A percentile compares a stretch with the other conserved stretches of the same genome.
These are phyloP conservation scores for Chelonus formosanus DNA, from an alignment of 2,888 invertebrate species.

Conservation along the genomic window DNA sequence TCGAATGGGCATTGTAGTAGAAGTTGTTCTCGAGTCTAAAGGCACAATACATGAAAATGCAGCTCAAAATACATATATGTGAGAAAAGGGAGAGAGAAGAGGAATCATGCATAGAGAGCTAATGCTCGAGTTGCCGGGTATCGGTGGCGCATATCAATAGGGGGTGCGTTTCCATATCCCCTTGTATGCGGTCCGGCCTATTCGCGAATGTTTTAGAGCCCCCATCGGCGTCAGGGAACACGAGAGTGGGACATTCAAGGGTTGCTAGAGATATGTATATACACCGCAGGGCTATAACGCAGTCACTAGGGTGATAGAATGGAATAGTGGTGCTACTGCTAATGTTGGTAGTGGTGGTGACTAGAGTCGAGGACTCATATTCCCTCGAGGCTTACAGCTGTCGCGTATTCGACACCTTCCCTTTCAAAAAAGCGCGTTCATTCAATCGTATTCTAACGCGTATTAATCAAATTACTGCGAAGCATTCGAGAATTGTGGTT, in stretches of 20 bases:
- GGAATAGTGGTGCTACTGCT: slow-evolving; percentile 2
- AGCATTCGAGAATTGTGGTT: slow-evolving; percentile 1
- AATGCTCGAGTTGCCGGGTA: slow-evolving; percentile 39
- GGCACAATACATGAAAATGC: slow-evolving; percentile 14
- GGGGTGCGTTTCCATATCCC: slow-evolving; percentile 22
- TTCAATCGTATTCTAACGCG: slow-evolving; percentile 40
- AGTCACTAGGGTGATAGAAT: slow-evolving; percentile 4
- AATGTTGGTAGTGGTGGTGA: slow-evolving; percentile 43
- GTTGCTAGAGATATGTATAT: slow-evolving; percentile 22
- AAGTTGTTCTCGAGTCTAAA: slow-evolving; percentile 13
- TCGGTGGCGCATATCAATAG: slow-evolving; percentile 48
- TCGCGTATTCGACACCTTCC: slow-evolving; percentile 62
- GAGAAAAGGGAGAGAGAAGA: slow-evolving; percentile 14
- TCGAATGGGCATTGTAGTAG: slow-evolving; percentile 40
- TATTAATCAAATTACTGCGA: slow-evolving; percentile 40
- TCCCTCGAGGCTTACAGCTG: slow-evolving; percentile 61
- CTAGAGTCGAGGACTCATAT: slow-evolving; percentile 58
- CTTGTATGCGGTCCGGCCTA: slow-evolving; percentile 14
- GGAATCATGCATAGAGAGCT: slow-evolving; percentile 10
- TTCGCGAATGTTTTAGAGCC: slow-evolving; percentile 14
- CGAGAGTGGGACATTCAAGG: slow-evolving; percentile 24
- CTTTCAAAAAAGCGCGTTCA: slow-evolving; percentile 40
- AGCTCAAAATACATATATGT: slow-evolving; percentile 13
- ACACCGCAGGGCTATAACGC: slow-evolving; percentile 15
- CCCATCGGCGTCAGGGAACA: slow-evolving; percentile 10